A percentile compares a stretch with the other conserved stretches of the same genome.
Conservation (phyloP, 2,888 invertebrate species). For the Dione juno region DNA sequence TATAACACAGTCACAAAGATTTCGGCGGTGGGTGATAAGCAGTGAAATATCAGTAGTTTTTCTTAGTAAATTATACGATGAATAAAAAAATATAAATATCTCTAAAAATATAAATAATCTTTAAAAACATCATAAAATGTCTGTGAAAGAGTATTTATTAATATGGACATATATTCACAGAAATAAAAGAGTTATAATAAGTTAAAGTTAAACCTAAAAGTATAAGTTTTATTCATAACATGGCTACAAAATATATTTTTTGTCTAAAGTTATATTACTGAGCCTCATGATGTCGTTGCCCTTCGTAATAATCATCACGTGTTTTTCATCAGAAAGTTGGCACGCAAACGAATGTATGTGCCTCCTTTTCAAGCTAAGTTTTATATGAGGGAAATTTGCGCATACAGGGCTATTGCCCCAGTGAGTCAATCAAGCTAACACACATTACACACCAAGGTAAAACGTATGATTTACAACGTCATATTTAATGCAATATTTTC, state of each 20-base stretch:
- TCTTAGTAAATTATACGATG: too few species aligned
- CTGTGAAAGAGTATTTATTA: too few species aligned
- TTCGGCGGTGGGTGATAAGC: too few species aligned
- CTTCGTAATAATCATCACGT: constrained; percentile 20
- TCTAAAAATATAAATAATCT: too few species aligned
- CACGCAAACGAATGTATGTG: constrained; percentile 25
- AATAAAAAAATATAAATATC: too few species aligned
- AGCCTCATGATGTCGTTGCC: constrained; percentile 1
- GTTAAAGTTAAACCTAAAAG: too few species aligned
- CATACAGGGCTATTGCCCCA: constrained; percentile 41
- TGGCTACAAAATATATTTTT: neutral
- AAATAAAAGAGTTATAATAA: too few species aligned
- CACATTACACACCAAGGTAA: constrained; percentile 25
- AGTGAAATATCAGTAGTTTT: too few species aligned
- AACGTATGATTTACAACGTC: constrained; percentile 10
- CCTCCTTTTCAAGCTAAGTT: constrained; percentile 27
- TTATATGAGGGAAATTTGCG: constrained; percentile 27
- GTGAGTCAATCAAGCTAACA: constrained; percentile 30
- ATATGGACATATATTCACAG: constrained; percentile 32
- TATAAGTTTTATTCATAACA: constrained; percentile 55
- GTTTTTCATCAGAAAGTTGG: constrained; percentile 36
- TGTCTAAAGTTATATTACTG: neutral
- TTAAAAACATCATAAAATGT: too few species aligned
- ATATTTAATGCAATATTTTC: too few species aligned
- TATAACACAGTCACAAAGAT: too few species aligned